Conservation (phyloP, 2,888 invertebrate genomes). For the Tetragnatha montana region DNA sequence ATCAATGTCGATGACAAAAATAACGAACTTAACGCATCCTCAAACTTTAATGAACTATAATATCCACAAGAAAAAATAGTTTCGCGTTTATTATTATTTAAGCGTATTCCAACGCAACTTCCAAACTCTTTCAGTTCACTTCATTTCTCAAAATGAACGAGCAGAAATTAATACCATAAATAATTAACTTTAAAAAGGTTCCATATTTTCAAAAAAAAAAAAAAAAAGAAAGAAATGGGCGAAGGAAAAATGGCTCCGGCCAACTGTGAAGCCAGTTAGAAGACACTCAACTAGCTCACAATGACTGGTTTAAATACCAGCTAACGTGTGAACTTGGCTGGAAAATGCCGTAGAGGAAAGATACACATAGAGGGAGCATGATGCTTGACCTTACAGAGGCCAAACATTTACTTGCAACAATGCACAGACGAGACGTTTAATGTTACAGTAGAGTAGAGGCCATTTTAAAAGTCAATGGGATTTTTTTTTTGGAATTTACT, state of each 20-base stretch:
- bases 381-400: too few relatives aligned
- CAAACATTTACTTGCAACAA: too few relatives aligned
- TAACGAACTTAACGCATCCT: too few relatives aligned
- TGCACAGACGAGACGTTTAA: too few relatives aligned
- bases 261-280: background rate
- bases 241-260: background rate
- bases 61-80: too few relatives aligned
- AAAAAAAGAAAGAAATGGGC: background rate
- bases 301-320: background rate
- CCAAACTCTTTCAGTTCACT: background rate
- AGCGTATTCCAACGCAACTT: background rate
- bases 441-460: too few relatives aligned
- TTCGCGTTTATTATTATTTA: too few relatives aligned
- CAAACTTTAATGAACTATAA: too few relatives aligned
- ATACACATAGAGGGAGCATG: too few relatives aligned
- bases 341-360: background rate
- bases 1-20: too few relatives aligned
- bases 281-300: background rate
- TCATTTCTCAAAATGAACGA: background rate
- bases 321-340: background rate
- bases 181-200: background rate
- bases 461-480: too few relatives aligned
- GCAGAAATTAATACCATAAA: background rate
- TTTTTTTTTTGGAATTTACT: too few relatives aligned
- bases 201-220: background rate